A percentile compares a stretch with the other conserved stretches of the same genome.
Evolutionary conservation across 2,113 vertebrate genomes (phyloP).

Genomic region (Tinamus guttatus): DNA sequence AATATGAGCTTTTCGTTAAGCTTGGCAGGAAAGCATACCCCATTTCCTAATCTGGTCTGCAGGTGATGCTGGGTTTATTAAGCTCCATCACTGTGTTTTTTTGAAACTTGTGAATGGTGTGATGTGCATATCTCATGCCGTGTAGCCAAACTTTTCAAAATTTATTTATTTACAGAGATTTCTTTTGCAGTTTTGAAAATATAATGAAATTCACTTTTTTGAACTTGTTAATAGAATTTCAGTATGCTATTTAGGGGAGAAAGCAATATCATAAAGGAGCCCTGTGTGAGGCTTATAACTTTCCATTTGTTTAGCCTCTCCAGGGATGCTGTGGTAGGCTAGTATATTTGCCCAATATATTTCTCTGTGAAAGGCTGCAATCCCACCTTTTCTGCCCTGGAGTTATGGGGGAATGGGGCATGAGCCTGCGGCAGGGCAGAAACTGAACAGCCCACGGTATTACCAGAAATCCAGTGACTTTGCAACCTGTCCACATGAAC

Average conservation of each 20-base stretch:
- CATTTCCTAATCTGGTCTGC: not conserved
- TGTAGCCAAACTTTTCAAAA: not conserved
- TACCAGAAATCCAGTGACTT: not conserved
- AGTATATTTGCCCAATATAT: not conserved
- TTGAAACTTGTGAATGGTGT: not conserved
- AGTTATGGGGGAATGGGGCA: not conserved
- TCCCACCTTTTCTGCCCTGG: not conserved
- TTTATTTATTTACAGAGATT: not conserved
- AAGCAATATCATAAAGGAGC: not conserved
- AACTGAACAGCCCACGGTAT: not conserved
- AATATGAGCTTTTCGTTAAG: not conserved
- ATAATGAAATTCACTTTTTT: not conserved
- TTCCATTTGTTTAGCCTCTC: not conserved
- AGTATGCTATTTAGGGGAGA: not conserved
- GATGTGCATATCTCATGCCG: not conserved
- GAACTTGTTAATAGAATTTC: not conserved
- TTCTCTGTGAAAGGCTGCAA: not conserved
- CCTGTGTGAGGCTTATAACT: not conserved
- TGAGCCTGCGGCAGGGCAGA: not conserved
- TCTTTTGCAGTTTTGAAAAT: not conserved
- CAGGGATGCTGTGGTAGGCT: not conserved
- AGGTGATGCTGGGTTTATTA: slow-evolving; percentile 1
- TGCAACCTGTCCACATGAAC: not conserved
- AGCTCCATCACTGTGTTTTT: not conserved
- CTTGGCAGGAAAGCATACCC: not conserved